Conservation (phyloP, 2,113 vertebrate species). For the Albula glossodonta region DNA sequence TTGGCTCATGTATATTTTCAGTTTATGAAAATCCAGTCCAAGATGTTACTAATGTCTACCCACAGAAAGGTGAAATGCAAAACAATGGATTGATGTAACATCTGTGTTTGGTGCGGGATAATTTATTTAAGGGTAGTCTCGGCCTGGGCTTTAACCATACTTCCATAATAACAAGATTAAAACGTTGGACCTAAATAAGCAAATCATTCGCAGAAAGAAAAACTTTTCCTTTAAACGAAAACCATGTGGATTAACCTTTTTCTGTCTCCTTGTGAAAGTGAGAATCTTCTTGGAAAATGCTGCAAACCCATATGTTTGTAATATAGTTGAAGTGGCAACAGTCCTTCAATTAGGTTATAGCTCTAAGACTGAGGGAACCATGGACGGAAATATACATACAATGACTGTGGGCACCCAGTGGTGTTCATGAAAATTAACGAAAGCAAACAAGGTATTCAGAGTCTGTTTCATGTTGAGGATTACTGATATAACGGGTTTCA, state of each 20-base stretch:
- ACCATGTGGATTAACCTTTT: slow-evolving; percentile 20
- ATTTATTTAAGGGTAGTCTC: slow-evolving; percentile 8
- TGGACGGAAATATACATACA: not conserved
- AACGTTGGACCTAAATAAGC: slow-evolving; percentile 23
- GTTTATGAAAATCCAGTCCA: too few relatives aligned
- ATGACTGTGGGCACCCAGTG: not conserved
- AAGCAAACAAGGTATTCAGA: not conserved
- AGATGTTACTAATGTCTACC: not conserved
- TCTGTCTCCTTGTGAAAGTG: not conserved
- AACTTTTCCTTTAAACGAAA: slow-evolving; percentile 16
- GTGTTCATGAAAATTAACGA: not conserved
- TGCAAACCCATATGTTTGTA: not conserved
- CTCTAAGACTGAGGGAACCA: not conserved
- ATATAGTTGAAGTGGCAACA: not conserved
- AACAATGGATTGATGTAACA: not conserved
- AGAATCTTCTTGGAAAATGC: not conserved
- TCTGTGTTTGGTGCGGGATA: slow-evolving; percentile 10
- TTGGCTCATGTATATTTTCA: too few relatives aligned
- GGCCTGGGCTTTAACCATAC: not conserved
- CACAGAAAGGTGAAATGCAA: not conserved
- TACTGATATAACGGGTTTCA: not conserved
- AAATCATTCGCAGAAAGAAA: slow-evolving; percentile 21
- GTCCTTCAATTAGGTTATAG: not conserved
- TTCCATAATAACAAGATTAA: slow-evolving; percentile 27
- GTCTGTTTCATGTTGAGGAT: too few relatives aligned